Conservation (phyloP, 2,113 vertebrate genomes). For the Mus spicilegus region DNA sequence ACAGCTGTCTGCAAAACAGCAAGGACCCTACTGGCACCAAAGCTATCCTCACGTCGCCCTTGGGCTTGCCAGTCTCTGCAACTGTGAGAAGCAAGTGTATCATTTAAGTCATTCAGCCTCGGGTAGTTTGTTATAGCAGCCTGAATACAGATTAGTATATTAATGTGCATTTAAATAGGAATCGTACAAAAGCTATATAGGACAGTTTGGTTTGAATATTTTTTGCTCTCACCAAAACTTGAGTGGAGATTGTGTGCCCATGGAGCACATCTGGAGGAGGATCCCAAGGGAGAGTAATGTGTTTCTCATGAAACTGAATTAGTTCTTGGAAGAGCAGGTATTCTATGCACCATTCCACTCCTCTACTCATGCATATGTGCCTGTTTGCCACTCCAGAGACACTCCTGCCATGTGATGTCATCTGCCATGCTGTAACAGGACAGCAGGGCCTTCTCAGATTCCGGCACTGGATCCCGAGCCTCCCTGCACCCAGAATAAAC, state of each 20-base stretch:
- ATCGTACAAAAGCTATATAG: not conserved
- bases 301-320: not conserved
- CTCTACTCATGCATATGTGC: not conserved
- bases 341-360: not conserved
- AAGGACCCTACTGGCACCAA: not conserved
- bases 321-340: not conserved
- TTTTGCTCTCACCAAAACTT: not conserved
- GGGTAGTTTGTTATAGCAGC: not conserved
- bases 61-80: not conserved
- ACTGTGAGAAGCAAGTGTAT: not conserved
- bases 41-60: not conserved
- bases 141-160: not conserved
- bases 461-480: not conserved
- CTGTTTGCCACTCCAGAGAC: not conserved
- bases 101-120: not conserved
- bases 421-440: not conserved
- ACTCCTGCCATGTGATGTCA: not conserved
- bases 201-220: not conserved
- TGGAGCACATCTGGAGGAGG: not conserved
- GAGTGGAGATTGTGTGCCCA: not conserved
- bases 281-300: not conserved
- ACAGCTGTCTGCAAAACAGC: not conserved
- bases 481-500: not conserved
- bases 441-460: not conserved
- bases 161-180: slow-evolving; percentile 10